phyloP scores from a whole-genome alignment of 2,888 invertebrate species.

The Athalia circularis region DNA sequence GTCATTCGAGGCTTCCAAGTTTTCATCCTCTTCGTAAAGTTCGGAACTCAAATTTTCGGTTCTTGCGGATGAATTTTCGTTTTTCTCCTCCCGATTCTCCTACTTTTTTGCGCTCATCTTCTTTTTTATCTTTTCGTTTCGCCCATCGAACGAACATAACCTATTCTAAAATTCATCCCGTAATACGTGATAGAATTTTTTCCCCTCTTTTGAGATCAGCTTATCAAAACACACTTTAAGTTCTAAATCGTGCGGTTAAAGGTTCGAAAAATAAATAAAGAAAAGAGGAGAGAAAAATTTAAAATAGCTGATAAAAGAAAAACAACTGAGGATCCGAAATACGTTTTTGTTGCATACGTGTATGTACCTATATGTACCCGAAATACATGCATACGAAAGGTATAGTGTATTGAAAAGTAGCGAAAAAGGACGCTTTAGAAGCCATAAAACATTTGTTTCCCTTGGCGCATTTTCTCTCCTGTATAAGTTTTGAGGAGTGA shows the following conservation, averaged over 20 bases:
- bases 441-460: conserved; percentile 73
- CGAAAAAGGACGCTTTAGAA: conserved; percentile 66
- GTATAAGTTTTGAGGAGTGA: no score
- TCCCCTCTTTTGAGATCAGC: background rate
- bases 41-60: no score
- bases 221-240: background rate
- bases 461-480: conserved; percentile 42
- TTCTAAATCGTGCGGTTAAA: background rate
- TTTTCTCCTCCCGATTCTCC: no score
- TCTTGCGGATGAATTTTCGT: no score
- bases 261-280: background rate
- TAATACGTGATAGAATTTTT: background rate
- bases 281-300: background rate
- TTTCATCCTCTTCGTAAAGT: no score
- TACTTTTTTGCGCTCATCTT: no score
- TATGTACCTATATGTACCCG: no score
- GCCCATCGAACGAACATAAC: background rate
- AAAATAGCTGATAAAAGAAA: background rate
- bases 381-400: background rate
- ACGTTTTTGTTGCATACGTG: background rate
- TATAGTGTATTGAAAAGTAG: conserved; percentile 19
- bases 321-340: conserved; percentile 2
- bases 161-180: background rate
- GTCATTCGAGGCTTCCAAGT: no score
- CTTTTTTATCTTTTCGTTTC: background rate